Evolutionary conservation across 2,113 vertebrate genomes (phyloP).

Genomic region (Rattus norvegicus): GRCr8 NC_086022.1:45508501-45509000

Average conservation of each 20-base stretch:
- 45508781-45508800: neutral
- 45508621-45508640: slow-evolving; percentile 1
- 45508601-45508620: neutral
- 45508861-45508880: neutral
- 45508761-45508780: neutral
- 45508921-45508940: neutral
- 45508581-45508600: neutral
- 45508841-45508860: neutral
- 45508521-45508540: neutral
- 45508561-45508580: neutral
- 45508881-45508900: slow-evolving; percentile 1
- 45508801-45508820: neutral
- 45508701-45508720: too few relatives aligned
- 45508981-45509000: neutral
- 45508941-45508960: neutral
- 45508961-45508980: neutral
- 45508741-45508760: neutral
- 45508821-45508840: neutral
- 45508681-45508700: too few relatives aligned
- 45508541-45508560: neutral
- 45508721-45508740: neutral
- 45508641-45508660: neutral
- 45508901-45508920: neutral
- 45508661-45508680: neutral
- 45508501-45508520: neutral